A percentile compares a stretch with the other conserved stretches of the same genome.
Conservation (phyloP, 2,797 vertebrate genomes). For the Anguilla marmorata region DNA sequence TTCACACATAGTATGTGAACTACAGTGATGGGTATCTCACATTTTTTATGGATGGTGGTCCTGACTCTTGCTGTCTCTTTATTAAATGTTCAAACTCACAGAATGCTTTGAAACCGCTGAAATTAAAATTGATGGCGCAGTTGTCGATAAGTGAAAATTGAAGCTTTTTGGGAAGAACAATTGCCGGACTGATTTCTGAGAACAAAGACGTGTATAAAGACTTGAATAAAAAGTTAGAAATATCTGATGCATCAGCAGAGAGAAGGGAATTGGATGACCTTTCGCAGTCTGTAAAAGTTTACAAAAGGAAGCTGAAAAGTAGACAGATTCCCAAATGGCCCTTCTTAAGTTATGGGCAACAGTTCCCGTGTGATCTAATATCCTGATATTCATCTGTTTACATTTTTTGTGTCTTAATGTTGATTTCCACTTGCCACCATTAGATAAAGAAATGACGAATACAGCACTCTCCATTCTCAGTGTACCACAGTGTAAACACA, state of each 20-base stretch:
- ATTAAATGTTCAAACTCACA: neutral
- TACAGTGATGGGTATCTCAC: neutral
- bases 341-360: neutral
- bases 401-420: neutral
- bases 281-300: neutral
- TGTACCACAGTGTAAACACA: neutral
- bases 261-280: neutral
- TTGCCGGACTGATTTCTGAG: neutral
- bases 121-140: neutral
- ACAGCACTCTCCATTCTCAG: neutral
- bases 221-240: neutral
- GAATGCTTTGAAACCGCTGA: neutral
- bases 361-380: constrained; percentile 16
- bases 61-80: neutral
- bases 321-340: neutral
- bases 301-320: neutral
- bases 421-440: neutral
- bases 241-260: neutral
- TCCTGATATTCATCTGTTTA: neutral
- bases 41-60: neutral
- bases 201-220: neutral
- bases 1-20: neutral
- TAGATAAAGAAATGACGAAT: neutral
- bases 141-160: neutral
- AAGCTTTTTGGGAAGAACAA: neutral